phyloP scores from a whole-genome alignment of 1,140 invertebrate genomes.

The Pentalonia nigronervosa region DNA sequence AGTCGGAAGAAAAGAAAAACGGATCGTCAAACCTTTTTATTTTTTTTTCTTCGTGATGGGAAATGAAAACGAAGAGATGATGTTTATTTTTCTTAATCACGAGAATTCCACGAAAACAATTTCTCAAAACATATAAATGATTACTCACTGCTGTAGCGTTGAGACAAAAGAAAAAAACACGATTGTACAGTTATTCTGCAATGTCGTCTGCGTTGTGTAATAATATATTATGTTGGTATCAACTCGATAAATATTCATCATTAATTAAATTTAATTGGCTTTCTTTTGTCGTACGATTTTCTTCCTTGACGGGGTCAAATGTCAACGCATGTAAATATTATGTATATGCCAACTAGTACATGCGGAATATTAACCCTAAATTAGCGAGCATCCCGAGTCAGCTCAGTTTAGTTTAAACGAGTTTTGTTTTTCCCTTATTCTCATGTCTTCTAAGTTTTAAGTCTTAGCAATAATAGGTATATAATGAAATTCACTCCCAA shows the following conservation, averaged over 20 bases:
- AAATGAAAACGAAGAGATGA: conserved; percentile 10
- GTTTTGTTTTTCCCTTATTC: not conserved
- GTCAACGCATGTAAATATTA: not conserved
- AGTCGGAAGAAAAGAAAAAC: conserved; percentile 3
- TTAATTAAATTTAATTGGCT: conserved; percentile 18
- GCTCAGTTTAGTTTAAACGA: not conserved
- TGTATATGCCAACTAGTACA: not conserved
- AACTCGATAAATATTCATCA: conserved; percentile 12
- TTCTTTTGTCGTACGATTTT: conserved; percentile 7
- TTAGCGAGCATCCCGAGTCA: not conserved
- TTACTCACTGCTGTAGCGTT: not conserved
- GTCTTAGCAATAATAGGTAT: not conserved
- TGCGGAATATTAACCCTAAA: not conserved
- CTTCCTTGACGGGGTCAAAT: not conserved
- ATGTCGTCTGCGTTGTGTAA: not conserved
- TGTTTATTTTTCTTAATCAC: not conserved
- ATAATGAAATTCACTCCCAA: not conserved
- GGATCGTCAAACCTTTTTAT: conserved; percentile 13
- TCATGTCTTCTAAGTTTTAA: not conserved
- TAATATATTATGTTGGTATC: not conserved
- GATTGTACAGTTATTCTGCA: not conserved
- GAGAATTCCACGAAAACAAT: not conserved
- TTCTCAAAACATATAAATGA: not conserved
- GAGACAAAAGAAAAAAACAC: conserved; percentile 1
- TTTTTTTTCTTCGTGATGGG: not conserved